Percentiles rank a stretch among this genome's conserved stretches.
Conservation (phyloP, 2,113 vertebrate genomes). For the Ifrita kowaldi region DNA sequence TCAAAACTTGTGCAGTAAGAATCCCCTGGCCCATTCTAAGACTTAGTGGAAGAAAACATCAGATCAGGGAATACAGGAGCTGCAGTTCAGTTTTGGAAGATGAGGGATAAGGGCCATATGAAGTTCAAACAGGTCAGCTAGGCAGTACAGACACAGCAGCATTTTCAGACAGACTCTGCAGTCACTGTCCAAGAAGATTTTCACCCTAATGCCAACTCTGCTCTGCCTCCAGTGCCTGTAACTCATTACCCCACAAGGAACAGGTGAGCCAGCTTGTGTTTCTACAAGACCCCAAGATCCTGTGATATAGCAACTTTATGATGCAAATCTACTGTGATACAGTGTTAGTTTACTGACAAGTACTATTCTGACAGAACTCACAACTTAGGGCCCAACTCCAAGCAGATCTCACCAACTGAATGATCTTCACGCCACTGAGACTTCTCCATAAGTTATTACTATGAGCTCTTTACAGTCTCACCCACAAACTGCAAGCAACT, state of each 20-base stretch:
- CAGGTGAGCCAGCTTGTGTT: neutral
- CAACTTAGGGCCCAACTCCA: neutral
- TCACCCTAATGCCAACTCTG: neutral
- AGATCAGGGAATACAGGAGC: neutral
- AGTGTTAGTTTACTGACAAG: neutral
- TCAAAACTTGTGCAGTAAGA: neutral
- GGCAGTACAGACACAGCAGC: neutral
- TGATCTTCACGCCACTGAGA: neutral
- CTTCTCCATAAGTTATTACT: neutral
- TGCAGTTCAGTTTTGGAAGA: neutral
- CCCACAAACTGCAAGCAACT: neutral
- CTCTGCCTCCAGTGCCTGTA: neutral
- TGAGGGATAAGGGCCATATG: neutral
- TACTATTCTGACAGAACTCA: neutral
- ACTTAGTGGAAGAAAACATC: neutral
- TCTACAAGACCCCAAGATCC: neutral
- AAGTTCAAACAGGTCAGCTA: neutral
- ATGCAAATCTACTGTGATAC: neutral
- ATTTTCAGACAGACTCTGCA: accelerated
- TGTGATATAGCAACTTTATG: neutral
- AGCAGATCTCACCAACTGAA: neutral
- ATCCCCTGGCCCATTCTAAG: neutral
- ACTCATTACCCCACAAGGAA: neutral
- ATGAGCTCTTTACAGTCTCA: neutral
- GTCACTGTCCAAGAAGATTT: accelerated